Conservation (phyloP, 2,888 invertebrate genomes). For the Hyppa rectilinea region DNA sequence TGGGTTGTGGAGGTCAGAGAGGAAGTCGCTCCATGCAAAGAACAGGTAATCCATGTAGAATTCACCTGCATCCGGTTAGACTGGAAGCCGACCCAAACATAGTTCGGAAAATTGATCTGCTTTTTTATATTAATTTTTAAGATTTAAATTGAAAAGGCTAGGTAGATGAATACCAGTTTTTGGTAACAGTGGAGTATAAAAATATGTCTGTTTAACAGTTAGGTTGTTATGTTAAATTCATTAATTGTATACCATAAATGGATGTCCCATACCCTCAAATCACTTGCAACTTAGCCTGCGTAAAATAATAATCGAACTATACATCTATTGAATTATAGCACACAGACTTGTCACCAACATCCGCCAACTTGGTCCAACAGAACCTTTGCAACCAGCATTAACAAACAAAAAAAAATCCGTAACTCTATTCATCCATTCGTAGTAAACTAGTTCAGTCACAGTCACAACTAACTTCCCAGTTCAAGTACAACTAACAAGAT, state of each 20-base stretch:
- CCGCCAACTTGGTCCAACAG: neutral
- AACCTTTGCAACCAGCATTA: neutral
- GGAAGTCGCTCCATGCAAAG: too few relatives aligned
- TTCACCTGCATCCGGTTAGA: too few relatives aligned
- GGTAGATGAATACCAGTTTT: too few relatives aligned
- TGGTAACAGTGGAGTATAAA: too few relatives aligned
- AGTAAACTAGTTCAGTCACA: slow-evolving; percentile 41
- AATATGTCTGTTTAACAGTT: neutral
- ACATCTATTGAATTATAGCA: neutral
- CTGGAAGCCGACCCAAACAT: too few relatives aligned
- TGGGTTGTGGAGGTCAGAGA: too few relatives aligned
- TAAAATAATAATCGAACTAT: neutral
- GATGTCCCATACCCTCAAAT: neutral
- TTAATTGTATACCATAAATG: neutral
- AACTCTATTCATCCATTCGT: slow-evolving; percentile 8
- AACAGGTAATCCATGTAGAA: too few relatives aligned
- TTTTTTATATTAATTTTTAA: too few relatives aligned
- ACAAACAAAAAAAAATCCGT: neutral
- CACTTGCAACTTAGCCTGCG: neutral
- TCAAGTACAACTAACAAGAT: slow-evolving; percentile 51
- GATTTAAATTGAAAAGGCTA: too few relatives aligned
- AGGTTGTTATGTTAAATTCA: neutral
- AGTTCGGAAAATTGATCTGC: too few relatives aligned
- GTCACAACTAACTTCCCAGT: slow-evolving; percentile 38
- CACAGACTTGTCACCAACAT: neutral